Percentiles rank a stretch among this genome's conserved stretches.
Evolutionary conservation across 2,888 invertebrate genomes (phyloP).

Genomic region (Synanthedon vespiformis): DNA sequence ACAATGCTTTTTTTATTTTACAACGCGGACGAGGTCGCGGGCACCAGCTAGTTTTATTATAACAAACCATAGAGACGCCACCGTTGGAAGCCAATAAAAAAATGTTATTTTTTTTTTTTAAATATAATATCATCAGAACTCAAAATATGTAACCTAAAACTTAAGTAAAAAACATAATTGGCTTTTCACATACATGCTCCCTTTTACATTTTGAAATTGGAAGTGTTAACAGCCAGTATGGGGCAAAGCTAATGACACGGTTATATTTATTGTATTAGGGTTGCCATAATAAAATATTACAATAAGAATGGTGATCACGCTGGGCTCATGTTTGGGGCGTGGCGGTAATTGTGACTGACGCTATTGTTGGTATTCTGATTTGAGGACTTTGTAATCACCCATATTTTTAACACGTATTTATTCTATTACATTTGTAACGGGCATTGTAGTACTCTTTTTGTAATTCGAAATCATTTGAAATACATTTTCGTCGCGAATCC

Average conservation of each 20-base stretch:
- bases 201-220: constrained; percentile 19
- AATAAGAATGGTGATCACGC: constrained; percentile 60
- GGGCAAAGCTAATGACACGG: constrained; percentile 59
- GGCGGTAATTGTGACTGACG: constrained; percentile 42
- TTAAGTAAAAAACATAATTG: too few relatives aligned
- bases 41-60: too few relatives aligned
- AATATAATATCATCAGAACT: too few relatives aligned
- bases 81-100: too few relatives aligned
- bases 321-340: constrained; percentile 66
- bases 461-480: background rate
- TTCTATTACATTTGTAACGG: constrained; percentile 12
- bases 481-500: background rate
- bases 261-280: constrained; percentile 68
- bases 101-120: too few relatives aligned
- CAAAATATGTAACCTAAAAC: too few relatives aligned
- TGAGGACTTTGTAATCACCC: constrained; percentile 51
- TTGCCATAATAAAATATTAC: constrained; percentile 58
- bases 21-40: too few relatives aligned
- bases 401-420: constrained; percentile 24
- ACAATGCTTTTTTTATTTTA: too few relatives aligned
- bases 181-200: too few relatives aligned
- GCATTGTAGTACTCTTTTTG: background rate
- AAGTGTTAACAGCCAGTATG: constrained; percentile 54
- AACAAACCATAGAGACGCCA: too few relatives aligned
- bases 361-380: constrained; percentile 55